phyloP scores from a whole-genome alignment of 2,888 invertebrate species.

The Smittia aterrima region DNA sequence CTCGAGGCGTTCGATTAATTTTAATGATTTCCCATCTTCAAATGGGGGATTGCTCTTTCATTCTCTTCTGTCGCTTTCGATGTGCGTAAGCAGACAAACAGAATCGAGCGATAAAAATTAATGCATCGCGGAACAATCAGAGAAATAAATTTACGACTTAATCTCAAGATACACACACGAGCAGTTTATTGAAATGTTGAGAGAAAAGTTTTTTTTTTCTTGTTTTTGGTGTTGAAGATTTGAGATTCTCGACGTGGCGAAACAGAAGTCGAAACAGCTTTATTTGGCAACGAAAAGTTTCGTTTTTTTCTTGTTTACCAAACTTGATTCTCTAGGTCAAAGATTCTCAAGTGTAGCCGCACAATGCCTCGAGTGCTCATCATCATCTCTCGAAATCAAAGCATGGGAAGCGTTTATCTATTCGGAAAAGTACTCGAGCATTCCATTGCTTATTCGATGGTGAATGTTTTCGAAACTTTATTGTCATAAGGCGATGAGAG shows the following conservation, averaged over 20 bases:
- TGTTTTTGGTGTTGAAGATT: too few relatives aligned
- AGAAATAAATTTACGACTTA: not conserved
- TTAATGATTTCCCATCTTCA: slow-evolving; percentile 31
- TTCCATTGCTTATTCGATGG: not conserved
- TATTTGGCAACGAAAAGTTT: too few relatives aligned
- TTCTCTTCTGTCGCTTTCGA: not conserved
- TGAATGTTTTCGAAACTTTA: not conserved
- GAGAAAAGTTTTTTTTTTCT: too few relatives aligned
- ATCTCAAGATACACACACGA: too few relatives aligned
- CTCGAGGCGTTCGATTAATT: slow-evolving; percentile 40
- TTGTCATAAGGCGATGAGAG: not conserved
- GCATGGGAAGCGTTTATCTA: not conserved
- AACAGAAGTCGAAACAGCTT: too few relatives aligned
- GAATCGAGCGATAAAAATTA: not conserved
- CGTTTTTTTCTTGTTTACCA: too few relatives aligned
- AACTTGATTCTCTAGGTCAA: too few relatives aligned
- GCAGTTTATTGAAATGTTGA: too few relatives aligned
- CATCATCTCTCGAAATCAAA: too few relatives aligned
- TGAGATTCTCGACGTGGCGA: too few relatives aligned
- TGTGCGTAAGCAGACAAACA: not conserved
- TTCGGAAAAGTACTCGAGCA: not conserved
- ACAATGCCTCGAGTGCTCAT: too few relatives aligned
- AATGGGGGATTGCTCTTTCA: not conserved
- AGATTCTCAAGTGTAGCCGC: too few relatives aligned
- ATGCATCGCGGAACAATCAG: not conserved